Percentiles rank a stretch among this genome's conserved stretches.
Conservation (phyloP, 2,888 invertebrate genomes). For the Pogonocherus hispidulus region DNA sequence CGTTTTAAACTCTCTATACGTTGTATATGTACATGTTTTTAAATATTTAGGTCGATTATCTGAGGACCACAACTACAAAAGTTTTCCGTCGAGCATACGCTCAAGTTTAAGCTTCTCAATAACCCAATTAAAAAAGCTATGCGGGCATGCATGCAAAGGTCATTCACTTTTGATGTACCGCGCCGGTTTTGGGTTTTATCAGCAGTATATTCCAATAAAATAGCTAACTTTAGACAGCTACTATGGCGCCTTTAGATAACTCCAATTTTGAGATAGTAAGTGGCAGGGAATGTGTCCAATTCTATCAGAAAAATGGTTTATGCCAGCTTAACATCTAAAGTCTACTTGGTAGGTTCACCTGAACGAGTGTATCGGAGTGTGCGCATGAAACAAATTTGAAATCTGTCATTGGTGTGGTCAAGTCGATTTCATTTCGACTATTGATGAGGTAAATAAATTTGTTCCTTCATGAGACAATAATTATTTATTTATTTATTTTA, state of each 20-base stretch:
- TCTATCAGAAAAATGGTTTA: not conserved
- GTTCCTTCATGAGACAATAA: too few species aligned
- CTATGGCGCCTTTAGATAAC: slow-evolving; percentile 3
- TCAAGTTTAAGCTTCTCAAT: slow-evolving; percentile 13
- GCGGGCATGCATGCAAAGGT: slow-evolving; percentile 26
- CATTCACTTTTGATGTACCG: slow-evolving; percentile 25
- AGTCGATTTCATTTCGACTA: too few species aligned
- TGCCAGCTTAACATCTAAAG: too few species aligned
- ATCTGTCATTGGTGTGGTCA: too few species aligned
- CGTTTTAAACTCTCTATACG: too few species aligned
- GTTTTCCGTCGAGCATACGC: not conserved
- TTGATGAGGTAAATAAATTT: too few species aligned
- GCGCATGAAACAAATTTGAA: too few species aligned
- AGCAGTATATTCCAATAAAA: slow-evolving; percentile 19
- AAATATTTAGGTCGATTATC: not conserved
- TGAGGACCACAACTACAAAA: not conserved
- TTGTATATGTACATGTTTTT: not conserved
- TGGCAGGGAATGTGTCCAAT: not conserved
- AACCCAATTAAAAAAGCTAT: slow-evolving; percentile 23
- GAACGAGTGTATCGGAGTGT: too few species aligned
- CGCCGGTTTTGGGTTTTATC: slow-evolving; percentile 19
- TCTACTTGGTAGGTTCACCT: too few species aligned
- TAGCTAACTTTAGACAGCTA: slow-evolving; percentile 20
- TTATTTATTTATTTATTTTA: too few species aligned
- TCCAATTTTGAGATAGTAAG: not conserved